Conservation (phyloP, 2,888 invertebrate species). For the Acleris laterana region DNA sequence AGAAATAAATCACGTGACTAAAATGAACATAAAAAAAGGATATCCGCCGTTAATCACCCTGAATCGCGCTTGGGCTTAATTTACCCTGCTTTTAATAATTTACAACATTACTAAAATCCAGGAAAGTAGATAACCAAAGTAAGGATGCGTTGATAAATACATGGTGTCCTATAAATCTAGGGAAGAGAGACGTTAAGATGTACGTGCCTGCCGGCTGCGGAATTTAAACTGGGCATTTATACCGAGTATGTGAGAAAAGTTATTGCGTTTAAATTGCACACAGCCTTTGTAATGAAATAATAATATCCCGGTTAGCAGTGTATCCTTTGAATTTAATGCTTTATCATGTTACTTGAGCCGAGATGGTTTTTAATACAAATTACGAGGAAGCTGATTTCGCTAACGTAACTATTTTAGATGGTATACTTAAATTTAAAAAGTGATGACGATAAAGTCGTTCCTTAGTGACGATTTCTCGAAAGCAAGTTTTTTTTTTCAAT, state of each 20-base stretch:
- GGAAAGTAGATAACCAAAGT: slow-evolving; percentile 9
- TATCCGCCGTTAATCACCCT: neutral
- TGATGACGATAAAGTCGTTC: too few species aligned
- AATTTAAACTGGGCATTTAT: slow-evolving; percentile 64
- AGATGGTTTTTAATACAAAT: neutral
- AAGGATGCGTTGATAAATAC: slow-evolving; percentile 62
- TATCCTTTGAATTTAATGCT: slow-evolving; percentile 29
- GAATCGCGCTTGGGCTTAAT: neutral
- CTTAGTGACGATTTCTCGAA: too few species aligned
- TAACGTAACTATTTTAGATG: too few species aligned
- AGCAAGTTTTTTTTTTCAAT: too few species aligned
- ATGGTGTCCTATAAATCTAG: slow-evolving; percentile 62
- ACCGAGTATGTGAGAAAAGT: slow-evolving; percentile 60
- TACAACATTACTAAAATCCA: neutral
- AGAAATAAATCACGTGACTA: too few species aligned
- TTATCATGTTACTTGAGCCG: neutral
- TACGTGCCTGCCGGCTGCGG: slow-evolving; percentile 60
- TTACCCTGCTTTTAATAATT: slow-evolving; percentile 4
- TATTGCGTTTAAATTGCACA: slow-evolving; percentile 59
- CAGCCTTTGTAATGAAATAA: slow-evolving; percentile 44
- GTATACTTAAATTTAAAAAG: too few species aligned
- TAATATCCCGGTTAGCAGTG: slow-evolving; percentile 34
- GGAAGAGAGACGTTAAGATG: slow-evolving; percentile 62
- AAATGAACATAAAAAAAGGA: too few species aligned
- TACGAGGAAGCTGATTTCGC: too few species aligned